Base-by-base conservation (phyloP, 2,797 vertebrate species). In the Agapornis canus region DNA sequence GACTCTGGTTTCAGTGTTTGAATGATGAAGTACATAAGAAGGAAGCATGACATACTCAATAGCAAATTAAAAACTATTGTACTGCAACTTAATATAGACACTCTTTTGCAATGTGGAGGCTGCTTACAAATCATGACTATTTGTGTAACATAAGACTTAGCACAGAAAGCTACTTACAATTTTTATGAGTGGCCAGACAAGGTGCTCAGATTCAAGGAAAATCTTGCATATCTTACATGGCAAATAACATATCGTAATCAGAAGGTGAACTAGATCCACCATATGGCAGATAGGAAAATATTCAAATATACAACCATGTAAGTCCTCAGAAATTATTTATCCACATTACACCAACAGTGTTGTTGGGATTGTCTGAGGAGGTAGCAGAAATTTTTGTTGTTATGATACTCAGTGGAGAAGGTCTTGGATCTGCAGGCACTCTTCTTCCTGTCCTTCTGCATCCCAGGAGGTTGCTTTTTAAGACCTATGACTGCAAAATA, bases 341-440 rank as follows among this genome's bases (percentile, higher is more conserved):
- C 63, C 20, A 45, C 7, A 26, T 23, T 69, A 19, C 22, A 56
- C n/a, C 10, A 23, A 37, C 10, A 48, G 5, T 49, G 9, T 7
- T 89, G 19, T 21, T 54, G 25, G 1, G 0, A 32, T 4, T 0
- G 3, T 42, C 17, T 61, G 37, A 64, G 18, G 40, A 72, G 2
- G 6, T 40, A 59, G 57, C 9, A 86, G 12, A 42, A 68, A 11
- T 48, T 51, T 86, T 71, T 64, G 32, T 37, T 35, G 3, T 52
- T 61, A 14, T n/a, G 3, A 18, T 54, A n/a, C 13, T 1, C 25
- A 27, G 11, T 69, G 59, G 18, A 78, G 25, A 15, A 75, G 25
- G 23, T 52, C 37, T 48, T 69, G 15, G 48, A 87, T 14, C 27
- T 64, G 11, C 32, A 48, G 22, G 6, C 20, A 27, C 6, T 17